Evolutionary conservation across 2,888 invertebrate species (phyloP), one percentile per base, ranked within the genome.

Genomic region (Chloromyia formosa): DNA sequence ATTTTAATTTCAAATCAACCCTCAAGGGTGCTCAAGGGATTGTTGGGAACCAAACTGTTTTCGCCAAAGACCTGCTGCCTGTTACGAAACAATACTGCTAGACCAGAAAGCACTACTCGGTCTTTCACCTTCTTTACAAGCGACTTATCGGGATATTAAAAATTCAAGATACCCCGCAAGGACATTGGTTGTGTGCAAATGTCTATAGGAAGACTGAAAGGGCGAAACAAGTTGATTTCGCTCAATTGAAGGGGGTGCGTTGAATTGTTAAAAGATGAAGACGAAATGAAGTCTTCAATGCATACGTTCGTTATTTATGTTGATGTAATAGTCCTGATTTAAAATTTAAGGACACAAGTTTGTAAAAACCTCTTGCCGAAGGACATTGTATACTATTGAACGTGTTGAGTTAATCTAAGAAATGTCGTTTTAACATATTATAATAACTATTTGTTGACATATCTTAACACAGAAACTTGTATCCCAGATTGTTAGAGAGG

Each of bases 1-100:
- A 75, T 75, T 75, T 75, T 74, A 75, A 75, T 71, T 75, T 75
- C 69, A 74, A 75, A 75, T 49, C 73, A 69, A 61, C 75, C 75
- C 73, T 75, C 23, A 45, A 73, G 75, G 68, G 66, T 64, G 60
- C 73, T 75, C 40, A 23, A 75, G 74, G 75, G 73, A 62, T 64
- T 73, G 62, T 72, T 45, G 66, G 74, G 61, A 75, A 61, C 58
- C 58, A 54, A 73, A 64, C 61, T 56, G 54, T 54, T 61, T 68
- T 75, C 35, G 56, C 18, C 16, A 53, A 35, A 54, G 27, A 16
- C 12, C 20, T 35, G 56, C 40, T 14, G 12, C n/a, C 40, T 54
- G 7, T 7, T 35, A 35, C 27, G 27, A 35, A 35, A 35, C 27
- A 35, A 60, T 12, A 12, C n/a, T 7, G 27, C 10, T 14, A 23